These are phyloP conservation scores for Drosophila teissieri DNA, from an alignment of 1,140 invertebrate genomes.

Conservation along the genomic window DNA sequence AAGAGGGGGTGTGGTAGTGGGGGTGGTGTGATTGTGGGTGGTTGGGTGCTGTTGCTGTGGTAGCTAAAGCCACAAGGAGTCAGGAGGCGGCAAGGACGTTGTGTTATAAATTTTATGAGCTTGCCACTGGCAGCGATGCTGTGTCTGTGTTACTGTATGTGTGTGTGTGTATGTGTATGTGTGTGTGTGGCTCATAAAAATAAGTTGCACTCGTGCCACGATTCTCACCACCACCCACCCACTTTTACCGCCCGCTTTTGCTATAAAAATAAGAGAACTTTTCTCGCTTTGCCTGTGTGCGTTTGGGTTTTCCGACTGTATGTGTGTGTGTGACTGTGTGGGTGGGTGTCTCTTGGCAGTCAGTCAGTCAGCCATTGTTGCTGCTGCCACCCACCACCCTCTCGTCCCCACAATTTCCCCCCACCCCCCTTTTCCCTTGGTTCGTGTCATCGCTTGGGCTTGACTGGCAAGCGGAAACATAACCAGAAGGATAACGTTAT, in stretches of 20 bases:
- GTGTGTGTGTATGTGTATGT: slow-evolving; percentile 42
- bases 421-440: slow-evolving; percentile 14
- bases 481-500: slow-evolving; percentile 83
- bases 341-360: slow-evolving; percentile 73
- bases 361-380: slow-evolving; percentile 80
- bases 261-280: slow-evolving; percentile 68
- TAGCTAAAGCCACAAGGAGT: slow-evolving; percentile 71
- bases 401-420: background rate
- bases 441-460: slow-evolving; percentile 54
- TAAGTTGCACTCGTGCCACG: slow-evolving; percentile 81
- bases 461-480: slow-evolving; percentile 79
- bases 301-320: slow-evolving; percentile 33
- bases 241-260: slow-evolving; percentile 25
- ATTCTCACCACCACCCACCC: slow-evolving; percentile 40
- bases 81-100: slow-evolving; percentile 76
- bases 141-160: slow-evolving; percentile 35
- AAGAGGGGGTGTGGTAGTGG: too few species aligned
- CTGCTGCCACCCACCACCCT: slow-evolving; percentile 11
- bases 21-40: slow-evolving; percentile 13
- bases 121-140: slow-evolving; percentile 72
- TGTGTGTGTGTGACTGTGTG: slow-evolving; percentile 24
- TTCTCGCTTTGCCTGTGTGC: slow-evolving; percentile 63
- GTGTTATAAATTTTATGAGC: slow-evolving; percentile 83
- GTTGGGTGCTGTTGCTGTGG: slow-evolving; percentile 34
- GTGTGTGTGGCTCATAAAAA: slow-evolving; percentile 74